Conservation (phyloP, 2,888 invertebrate genomes). For the Hoplodrina blanda region DNA sequence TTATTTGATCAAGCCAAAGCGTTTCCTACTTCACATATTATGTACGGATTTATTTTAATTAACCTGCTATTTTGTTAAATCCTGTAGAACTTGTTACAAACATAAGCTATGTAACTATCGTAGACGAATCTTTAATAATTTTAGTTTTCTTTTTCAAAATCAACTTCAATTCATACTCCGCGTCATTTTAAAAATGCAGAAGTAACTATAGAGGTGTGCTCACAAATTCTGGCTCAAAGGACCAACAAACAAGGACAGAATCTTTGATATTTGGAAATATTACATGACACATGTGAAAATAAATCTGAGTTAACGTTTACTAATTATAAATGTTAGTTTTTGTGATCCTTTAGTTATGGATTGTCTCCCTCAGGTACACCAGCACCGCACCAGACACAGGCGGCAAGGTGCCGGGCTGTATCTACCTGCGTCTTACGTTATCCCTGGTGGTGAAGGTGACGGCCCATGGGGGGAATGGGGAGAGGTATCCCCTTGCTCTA, state of each 20-base stretch:
- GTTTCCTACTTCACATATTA: conserved; percentile 31
- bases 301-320: too few relatives aligned
- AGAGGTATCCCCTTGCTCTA: conserved; percentile 95
- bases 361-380: conserved; percentile 74
- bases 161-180: too few relatives aligned
- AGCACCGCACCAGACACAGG: conserved; percentile 94
- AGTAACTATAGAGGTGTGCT: too few relatives aligned
- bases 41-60: conserved; percentile 18
- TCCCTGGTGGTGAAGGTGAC: conserved; percentile 92
- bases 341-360: too few relatives aligned
- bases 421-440: conserved; percentile 93
- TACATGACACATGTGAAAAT: too few relatives aligned
- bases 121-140: too few relatives aligned
- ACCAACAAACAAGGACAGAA: too few relatives aligned
- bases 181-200: too few relatives aligned
- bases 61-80: background rate
- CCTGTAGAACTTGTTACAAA: background rate
- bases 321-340: background rate
- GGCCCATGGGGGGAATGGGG: conserved; percentile 96
- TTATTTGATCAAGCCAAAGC: conserved; percentile 37
- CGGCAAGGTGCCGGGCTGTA: conserved; percentile 94
- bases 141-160: background rate
- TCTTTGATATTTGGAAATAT: too few relatives aligned
- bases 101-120: background rate
- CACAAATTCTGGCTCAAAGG: too few relatives aligned